Evolutionary conservation across 2,797 vertebrate species (phyloP), one percentile per base, ranked within the genome.

Genomic region (Nasua narica): DNA sequence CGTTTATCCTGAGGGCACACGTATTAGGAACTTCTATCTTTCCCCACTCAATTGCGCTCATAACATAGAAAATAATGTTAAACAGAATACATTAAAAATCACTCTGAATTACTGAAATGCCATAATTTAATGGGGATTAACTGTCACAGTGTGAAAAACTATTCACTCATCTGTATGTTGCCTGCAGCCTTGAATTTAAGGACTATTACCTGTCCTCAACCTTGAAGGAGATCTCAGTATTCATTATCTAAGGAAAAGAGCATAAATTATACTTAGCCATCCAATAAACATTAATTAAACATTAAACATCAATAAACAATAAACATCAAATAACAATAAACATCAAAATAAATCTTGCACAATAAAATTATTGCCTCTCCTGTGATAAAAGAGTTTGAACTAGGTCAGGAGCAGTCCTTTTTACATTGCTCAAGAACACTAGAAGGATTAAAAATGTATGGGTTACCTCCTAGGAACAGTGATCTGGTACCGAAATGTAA

Each of bases 381-480:
- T 95, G 43, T 96, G 96, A 93, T 82, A 96, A 89, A 94, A 98
- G 97, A 98, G 98, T 96, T 97, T 98, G 98, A 99, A 99, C 98
- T 99, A 98, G 98, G 98, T 98, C 98, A 98, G 94, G 93, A 94
- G 92, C 93, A 78, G 96, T 97, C 97, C 87, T 98, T 98, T 97
- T 98, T 98, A 97, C 96, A 84, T 98, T 98, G 98, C 98, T 98
- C 97, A 98, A 98, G 98, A 98, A 98, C 97, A 97, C 98, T 98
- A 98, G 98, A 98, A 98, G 98, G 98, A 99, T 99, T 98, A 99
- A 99, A 99, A 99, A 99, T 99, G 99, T 98, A 99, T 99, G 98
- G 98, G 90, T 98, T 98, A 99, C 99, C 99, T 98, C 99, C 98
- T 99, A 99, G 99, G 99, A 99, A 99, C 99, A 98, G 98, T 99